Evolutionary conservation across 2,888 invertebrate species (phyloP).

Genomic region (Entomobrya multifasciata): DNA sequence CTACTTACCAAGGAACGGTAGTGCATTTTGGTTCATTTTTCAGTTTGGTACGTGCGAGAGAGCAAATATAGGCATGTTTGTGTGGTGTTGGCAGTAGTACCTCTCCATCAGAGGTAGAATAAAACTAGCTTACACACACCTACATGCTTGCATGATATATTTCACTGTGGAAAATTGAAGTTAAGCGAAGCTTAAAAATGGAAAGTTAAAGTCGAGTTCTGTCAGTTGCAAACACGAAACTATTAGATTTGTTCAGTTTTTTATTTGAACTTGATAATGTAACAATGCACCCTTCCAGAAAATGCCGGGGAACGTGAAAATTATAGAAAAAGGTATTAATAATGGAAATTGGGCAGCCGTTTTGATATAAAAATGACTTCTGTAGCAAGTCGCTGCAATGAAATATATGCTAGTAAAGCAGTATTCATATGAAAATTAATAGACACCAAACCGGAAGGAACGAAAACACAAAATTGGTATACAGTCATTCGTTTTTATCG

Average conservation of each 20-base stretch:
- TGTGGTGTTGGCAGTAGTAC: slow-evolving; percentile 21
- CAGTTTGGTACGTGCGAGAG: slow-evolving; percentile 42
- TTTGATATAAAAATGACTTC: background rate
- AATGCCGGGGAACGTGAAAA: background rate
- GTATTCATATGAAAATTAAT: no score
- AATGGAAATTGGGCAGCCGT: background rate
- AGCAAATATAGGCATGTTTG: background rate
- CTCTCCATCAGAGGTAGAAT: no score
- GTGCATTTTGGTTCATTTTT: slow-evolving; percentile 36
- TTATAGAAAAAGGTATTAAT: background rate
- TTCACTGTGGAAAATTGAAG: slow-evolving; percentile 40
- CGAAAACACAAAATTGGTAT: background rate
- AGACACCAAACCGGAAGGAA: slow-evolving; percentile 4
- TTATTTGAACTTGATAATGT: background rate
- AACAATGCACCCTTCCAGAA: background rate
- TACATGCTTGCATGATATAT: no score
- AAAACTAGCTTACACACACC: background rate
- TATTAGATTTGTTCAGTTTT: slow-evolving; percentile 1
- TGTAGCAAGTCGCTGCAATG: background rate
- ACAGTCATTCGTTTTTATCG: background rate
- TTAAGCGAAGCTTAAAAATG: slow-evolving; percentile 55
- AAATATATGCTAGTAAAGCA: no score
- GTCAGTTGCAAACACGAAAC: slow-evolving; percentile 55
- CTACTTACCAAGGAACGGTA: slow-evolving; percentile 36
- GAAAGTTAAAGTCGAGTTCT: slow-evolving; percentile 44